Evolutionary conservation across 2,888 invertebrate genomes (phyloP).

Genomic region (Electrophaes corylata): DNA sequence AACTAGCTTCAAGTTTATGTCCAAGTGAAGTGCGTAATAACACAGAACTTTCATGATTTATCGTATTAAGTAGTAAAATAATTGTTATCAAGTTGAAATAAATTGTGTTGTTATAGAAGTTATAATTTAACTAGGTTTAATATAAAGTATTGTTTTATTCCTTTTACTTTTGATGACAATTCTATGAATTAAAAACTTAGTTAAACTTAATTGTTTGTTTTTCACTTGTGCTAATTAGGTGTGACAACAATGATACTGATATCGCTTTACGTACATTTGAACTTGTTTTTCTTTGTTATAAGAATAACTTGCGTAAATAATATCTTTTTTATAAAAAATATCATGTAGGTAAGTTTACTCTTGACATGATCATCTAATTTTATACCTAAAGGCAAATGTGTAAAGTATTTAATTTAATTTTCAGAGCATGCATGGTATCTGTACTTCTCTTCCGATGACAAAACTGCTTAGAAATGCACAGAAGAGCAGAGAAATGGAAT

Average conservation of each 20-base stretch:
- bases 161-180: conserved; percentile 22
- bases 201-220: conserved; percentile 17
- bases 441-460: not conserved
- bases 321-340: conserved; percentile 8
- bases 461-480: not conserved
- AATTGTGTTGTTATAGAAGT: conserved; percentile 15
- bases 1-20: conserved; percentile 70
- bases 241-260: conserved; percentile 12
- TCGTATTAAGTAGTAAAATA: conserved; percentile 21
- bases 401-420: not conserved
- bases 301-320: not conserved
- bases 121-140: conserved; percentile 12
- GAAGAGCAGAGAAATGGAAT: not conserved
- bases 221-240: conserved; percentile 16
- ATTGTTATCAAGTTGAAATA: conserved; percentile 22
- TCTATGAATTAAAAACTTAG: conserved; percentile 33
- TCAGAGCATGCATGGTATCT: not conserved
- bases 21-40: conserved; percentile 38
- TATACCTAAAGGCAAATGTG: not conserved
- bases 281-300: conserved; percentile 16
- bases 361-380: not conserved
- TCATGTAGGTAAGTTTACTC: not conserved
- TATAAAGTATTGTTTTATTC: conserved; percentile 23
- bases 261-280: conserved; percentile 11
- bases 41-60: conserved; percentile 34